Evolutionary conservation across 2,113 vertebrate genomes (phyloP).

Genomic region (Aptenodytes forsteri): DNA sequence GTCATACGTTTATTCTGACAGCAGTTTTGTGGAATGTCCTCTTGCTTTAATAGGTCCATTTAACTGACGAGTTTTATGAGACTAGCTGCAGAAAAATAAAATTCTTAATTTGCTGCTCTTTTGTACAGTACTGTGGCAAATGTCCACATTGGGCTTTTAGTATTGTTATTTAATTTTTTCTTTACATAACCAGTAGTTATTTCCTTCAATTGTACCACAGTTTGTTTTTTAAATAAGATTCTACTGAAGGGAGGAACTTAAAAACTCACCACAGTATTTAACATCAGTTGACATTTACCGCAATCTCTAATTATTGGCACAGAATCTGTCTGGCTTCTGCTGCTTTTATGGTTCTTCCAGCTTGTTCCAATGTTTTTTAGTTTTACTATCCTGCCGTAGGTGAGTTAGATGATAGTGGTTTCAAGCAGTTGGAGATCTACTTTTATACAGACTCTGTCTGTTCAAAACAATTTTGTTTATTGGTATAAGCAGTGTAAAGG

Average conservation of each 20-base stretch:
- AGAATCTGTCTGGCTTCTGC: conserved; percentile 62
- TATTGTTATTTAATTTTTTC: conserved; percentile 63
- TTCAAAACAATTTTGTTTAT: conserved; percentile 17
- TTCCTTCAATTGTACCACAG: conserved; percentile 68
- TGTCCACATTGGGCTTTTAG: conserved; percentile 13
- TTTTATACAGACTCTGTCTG: not conserved
- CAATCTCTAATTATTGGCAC: conserved; percentile 70
- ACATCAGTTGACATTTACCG: conserved; percentile 70
- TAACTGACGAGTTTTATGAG: not conserved
- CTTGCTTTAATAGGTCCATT: not conserved
- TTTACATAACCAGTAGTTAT: conserved; percentile 67
- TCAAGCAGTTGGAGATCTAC: not conserved
- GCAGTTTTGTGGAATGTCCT: not conserved
- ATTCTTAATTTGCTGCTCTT: not conserved
- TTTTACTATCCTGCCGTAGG: conserved; percentile 48
- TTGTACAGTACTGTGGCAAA: conserved; percentile 22
- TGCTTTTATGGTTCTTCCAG: conserved; percentile 62
- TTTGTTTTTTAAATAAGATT: conserved; percentile 62
- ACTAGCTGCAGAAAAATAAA: not conserved
- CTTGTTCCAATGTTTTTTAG: conserved; percentile 51
- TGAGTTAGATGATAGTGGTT: conserved; percentile 27
- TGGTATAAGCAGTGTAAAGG: not conserved
- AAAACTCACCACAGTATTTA: conserved; percentile 64
- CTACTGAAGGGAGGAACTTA: conserved; percentile 58
- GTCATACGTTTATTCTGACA: not conserved